Evolutionary conservation across 1,140 invertebrate species (phyloP).

Genomic region (Sycophaga agraensis): DNA sequence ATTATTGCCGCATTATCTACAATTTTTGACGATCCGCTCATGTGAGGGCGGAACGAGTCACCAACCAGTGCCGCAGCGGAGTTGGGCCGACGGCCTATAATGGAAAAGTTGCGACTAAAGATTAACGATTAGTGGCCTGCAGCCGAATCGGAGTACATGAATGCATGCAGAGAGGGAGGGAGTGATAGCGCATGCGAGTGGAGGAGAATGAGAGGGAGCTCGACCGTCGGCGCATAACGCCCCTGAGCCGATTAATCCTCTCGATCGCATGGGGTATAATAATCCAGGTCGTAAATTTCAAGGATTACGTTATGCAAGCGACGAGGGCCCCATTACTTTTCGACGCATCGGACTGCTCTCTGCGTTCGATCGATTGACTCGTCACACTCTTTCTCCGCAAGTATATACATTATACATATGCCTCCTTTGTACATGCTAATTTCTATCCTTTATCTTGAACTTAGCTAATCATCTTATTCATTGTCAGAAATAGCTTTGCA

Average conservation of each 20-base stretch:
- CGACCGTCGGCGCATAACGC: constrained; percentile 28
- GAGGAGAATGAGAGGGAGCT: neutral
- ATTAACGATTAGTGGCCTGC: constrained; percentile 34
- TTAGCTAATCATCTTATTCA: too few relatives aligned
- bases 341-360: neutral
- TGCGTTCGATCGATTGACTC: constrained; percentile 30
- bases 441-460: too few relatives aligned
- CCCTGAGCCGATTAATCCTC: constrained; percentile 34
- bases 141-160: neutral
- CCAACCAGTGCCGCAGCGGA: neutral
- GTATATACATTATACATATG: too few relatives aligned
- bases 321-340: constrained; percentile 29
- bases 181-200: neutral
- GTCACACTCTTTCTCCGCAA: neutral
- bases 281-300: constrained; percentile 35
- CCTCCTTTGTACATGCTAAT: too few relatives aligned
- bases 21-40: too few relatives aligned
- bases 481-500: too few relatives aligned
- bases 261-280: constrained; percentile 26
- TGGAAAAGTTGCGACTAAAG: constrained; percentile 31
- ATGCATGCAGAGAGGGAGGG: neutral
- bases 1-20: too few relatives aligned
- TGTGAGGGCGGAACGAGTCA: too few relatives aligned
- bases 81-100: neutral
- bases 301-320: constrained; percentile 34